Evolutionary conservation across 2,888 invertebrate genomes (phyloP), one percentile per base, ranked within the genome.

Genomic region (Lordiphosa fenestrarum): DNA sequence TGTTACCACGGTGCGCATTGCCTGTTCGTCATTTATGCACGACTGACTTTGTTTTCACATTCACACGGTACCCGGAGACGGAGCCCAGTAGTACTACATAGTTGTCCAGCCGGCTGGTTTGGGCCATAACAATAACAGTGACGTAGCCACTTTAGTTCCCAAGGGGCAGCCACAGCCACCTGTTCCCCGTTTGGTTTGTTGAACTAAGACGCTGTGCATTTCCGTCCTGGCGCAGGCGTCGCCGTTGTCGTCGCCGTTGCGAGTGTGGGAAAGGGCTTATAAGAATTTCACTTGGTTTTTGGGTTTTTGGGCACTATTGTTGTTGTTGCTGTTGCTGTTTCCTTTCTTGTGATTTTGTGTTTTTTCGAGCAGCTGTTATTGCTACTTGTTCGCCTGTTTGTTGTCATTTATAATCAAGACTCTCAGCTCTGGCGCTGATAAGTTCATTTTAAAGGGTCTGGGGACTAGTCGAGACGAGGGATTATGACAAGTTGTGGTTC

Each of bases 11-110:
- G 75, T 78, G 62, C 78, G 63, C 69, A 66, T 63, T 44, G 76
- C 64, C 75, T 72, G 70, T 70, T 75, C 72, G 67, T 84, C 83
- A 84, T 77, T 84, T 84, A 80, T 84, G 80, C 85, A 84, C 83
- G 85, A 84, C 83, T 80, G 80, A 80, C 80, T 80, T 78, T 78
- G 80, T 84, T 80, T 84, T 83, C 66, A 80, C 80, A 84, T 80
- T 80, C 80, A 80, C 80, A 80, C 80, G 80, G 85, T 84, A 80
- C 69, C 73, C 84, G 67, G 50, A 56, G 66, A 57, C 74, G 60
- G 71, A 73, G 70, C 82, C 81, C 73, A 77, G 73, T 83, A 65
- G 73, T 65, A 53, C 49, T 59, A 73, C 66, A 60, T 69, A 60
- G 75, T 71, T 75, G 84, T 76, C 76, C 84, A 70, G 73, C 77